Percentiles rank a stretch among this genome's conserved stretches.
These are phyloP conservation scores for Pardalotus punctatus DNA, from an alignment of 2,113 vertebrate species.

Conservation along the genomic window DNA sequence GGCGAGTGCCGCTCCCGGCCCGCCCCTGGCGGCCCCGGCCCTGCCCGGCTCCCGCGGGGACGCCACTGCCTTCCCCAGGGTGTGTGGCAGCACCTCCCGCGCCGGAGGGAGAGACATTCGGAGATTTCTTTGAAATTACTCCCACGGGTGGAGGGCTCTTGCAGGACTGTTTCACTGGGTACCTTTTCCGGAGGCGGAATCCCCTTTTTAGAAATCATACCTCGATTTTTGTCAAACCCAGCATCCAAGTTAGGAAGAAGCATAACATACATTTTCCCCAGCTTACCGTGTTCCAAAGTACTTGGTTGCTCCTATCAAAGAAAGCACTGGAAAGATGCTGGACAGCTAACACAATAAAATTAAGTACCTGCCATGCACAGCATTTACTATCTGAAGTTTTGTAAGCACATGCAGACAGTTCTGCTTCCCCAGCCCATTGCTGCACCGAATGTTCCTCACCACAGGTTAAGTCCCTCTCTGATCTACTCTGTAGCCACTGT, in stretches of 20 bases:
- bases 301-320: background rate
- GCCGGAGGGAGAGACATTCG: background rate
- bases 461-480: background rate
- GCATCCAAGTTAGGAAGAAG: background rate
- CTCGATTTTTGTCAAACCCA: background rate
- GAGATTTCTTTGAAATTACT: background rate
- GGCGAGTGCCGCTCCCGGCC: background rate
- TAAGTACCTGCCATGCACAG: fast-evolving
- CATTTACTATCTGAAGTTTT: background rate
- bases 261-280: fast-evolving
- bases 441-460: background rate
- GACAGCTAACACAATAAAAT: background rate
- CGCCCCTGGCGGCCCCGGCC: background rate
- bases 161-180: background rate
- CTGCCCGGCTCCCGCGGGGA: background rate
- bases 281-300: background rate
- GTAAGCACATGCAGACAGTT: background rate
- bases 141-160: background rate
- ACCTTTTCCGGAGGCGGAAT: background rate
- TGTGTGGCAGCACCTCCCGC: background rate
- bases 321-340: background rate
- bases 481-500: background rate
- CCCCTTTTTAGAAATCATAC: background rate
- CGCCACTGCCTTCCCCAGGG: background rate
- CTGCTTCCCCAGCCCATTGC: background rate